phyloP scores from a whole-genome alignment of 35 echinoderm and acorn worm genomes.

The Heliocidaris tuberculata region DNA sequence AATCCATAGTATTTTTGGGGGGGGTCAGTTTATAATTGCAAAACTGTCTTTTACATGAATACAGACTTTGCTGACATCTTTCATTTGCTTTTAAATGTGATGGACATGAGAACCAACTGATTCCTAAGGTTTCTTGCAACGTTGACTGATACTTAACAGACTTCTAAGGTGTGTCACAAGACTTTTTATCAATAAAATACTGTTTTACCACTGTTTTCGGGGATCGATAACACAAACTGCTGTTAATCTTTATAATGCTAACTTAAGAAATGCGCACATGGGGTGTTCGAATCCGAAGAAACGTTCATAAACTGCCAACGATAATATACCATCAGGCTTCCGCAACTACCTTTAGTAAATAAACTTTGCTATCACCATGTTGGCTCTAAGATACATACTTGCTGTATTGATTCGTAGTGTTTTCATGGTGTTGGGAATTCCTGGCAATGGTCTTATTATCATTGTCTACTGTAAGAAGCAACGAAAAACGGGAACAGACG shows the following conservation, averaged over 20 bases:
- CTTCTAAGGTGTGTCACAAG: no score
- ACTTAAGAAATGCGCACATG: neutral
- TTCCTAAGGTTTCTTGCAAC: no score
- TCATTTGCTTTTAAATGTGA: no score
- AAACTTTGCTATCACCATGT: neutral
- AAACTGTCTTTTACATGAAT: no score
- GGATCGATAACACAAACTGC: neutral
- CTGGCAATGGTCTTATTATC: slow-evolving; percentile 38
- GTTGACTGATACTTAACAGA: no score
- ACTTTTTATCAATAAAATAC: no score
- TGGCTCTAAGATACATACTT: slow-evolving; percentile 40
- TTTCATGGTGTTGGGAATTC: slow-evolving; percentile 10
- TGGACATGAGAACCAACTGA: no score
- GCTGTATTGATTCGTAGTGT: slow-evolving; percentile 28
- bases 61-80: no score
- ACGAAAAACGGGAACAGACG: slow-evolving; percentile 34
- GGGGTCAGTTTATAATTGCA: no score
- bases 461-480: slow-evolving; percentile 3
- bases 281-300: neutral
- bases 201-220: no score
- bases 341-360: neutral
- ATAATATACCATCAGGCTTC: neutral
- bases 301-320: neutral
- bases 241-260: neutral
- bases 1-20: no score